Evolutionary conservation across 1,140 invertebrate species (phyloP), one percentile per base, ranked within the genome.

Genomic region (Meteorus sp.): DNA sequence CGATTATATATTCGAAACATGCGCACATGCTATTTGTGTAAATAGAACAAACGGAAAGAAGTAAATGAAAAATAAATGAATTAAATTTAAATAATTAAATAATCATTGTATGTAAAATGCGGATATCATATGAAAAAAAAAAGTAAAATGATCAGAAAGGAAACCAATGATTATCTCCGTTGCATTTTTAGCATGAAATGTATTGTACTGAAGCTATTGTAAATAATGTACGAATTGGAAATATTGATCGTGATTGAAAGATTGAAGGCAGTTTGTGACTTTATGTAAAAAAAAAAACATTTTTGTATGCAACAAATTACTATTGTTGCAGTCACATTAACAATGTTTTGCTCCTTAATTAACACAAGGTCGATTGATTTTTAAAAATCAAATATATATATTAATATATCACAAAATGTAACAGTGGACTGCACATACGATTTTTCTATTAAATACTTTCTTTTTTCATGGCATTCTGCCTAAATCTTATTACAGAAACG

Each of bases 151-250:
- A 59, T 27, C 9, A 55, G 41, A 37, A 50, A 47, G 29, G 23
- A 22, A 54, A 44, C 20, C 17, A 37, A 41, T n/a, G 20, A 53
- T 35, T 55, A 56, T 51, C 48, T 59, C 22, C 44, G 48, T 52
- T 52, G 47, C 47, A 53, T 45, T 59, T 59, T 52, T 59, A 52
- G 57, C 48, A 45, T 53, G 37, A 59, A 39, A 58, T 20, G 19
- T 59, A 59, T 47, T 52, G 51, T 53, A 45, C 52, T 35, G 45
- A 51, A 51, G 56, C 43, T 63, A 58, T 59, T 74, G 71, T 74
- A 74, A 66, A 75, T 74, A 74, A 39, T 75, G 70, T 72, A 74
- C 68, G 65, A 72, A 68, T 67, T 57, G 59, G 64, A 19, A 52
- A 55, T 58, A 61, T 64, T 57, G 60, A 62, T 59, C 45, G 45